Conservation (phyloP, 2,888 invertebrate genomes). For the Odontothrips loti region DNA sequence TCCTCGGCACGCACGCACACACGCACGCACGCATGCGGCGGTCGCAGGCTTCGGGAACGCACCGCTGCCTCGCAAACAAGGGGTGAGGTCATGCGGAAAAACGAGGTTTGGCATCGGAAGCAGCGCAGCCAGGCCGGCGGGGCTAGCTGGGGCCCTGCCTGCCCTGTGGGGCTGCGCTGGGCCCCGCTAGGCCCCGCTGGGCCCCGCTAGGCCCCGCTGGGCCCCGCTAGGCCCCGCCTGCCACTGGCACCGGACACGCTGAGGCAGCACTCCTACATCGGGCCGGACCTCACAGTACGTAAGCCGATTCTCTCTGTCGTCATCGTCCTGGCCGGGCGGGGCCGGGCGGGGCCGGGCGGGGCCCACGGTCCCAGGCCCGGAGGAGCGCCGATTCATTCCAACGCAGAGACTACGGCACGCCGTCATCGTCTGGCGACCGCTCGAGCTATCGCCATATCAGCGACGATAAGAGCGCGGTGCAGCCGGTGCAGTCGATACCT, state of each 20-base stretch:
- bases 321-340: too few relatives aligned
- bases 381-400: neutral
- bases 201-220: too few relatives aligned
- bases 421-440: too few relatives aligned
- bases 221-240: neutral
- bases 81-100: slow-evolving; percentile 11
- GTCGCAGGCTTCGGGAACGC: neutral
- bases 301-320: neutral
- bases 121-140: neutral
- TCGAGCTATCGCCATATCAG: too few relatives aligned
- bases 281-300: neutral
- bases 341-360: too few relatives aligned
- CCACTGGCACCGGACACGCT: slow-evolving; percentile 22
- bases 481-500: too few relatives aligned
- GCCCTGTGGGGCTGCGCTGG: neutral
- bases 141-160: too few relatives aligned
- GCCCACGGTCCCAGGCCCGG: too few relatives aligned
- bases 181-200: too few relatives aligned
- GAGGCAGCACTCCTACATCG: neutral
- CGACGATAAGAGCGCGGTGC: too few relatives aligned
- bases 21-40: neutral
- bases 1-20: too few relatives aligned
- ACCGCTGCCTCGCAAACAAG: neutral
- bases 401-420: too few relatives aligned
- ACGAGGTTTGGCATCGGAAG: neutral